Base-by-base conservation (phyloP, 2,888 invertebrate species). In the Trichopoda pennipes region DNA sequence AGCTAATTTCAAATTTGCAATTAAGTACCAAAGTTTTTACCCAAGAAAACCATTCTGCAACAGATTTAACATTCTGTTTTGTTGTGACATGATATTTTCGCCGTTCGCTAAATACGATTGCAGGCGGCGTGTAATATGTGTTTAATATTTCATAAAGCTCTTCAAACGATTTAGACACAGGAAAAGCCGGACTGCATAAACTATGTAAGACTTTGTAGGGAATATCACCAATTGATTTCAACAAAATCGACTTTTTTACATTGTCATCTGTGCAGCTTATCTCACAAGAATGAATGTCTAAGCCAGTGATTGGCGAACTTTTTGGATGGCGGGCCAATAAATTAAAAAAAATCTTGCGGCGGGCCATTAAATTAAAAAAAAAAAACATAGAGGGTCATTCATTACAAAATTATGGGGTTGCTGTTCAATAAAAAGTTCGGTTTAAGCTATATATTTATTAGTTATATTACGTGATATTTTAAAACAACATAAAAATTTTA, bases 51-150 rank as follows among this genome's bases (percentile, higher is more conserved):
- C 77, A 77, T 47, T 69, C 35, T 14, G 69, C 60, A 35, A 60
- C 61, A 14, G 69, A 47, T 56, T 77, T 70, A 23, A 56, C 63
- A 21, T 17, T n/a, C n/a, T 44, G 44, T 47, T 63, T 69, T 16
- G 32, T 44, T 14, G 77, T 12, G 12, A 38, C 6, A 7, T 38
- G 38, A 38, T 12, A 38, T 38, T 38, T 38, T 38, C 38, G 75
- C 3, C 75, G 47, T 64, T 74, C 68, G 32, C 42, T 53, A 49
- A 75, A 80, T 1, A 74, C 38, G 16, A 80, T 75, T 51, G 70
- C 63, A n/a, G 78, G 79, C 17, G 79, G 72, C 19, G 73, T 79
- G 17, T 68, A 79, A 21, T 66, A 61, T 17, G 70, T 60, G 21
- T 66, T 28, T 55, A 75, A 44, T 21, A 80, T 70, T 28, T 58